Base-by-base conservation (phyloP, 2,113 vertebrate species). In the Cyanoderma ruficeps region DNA sequence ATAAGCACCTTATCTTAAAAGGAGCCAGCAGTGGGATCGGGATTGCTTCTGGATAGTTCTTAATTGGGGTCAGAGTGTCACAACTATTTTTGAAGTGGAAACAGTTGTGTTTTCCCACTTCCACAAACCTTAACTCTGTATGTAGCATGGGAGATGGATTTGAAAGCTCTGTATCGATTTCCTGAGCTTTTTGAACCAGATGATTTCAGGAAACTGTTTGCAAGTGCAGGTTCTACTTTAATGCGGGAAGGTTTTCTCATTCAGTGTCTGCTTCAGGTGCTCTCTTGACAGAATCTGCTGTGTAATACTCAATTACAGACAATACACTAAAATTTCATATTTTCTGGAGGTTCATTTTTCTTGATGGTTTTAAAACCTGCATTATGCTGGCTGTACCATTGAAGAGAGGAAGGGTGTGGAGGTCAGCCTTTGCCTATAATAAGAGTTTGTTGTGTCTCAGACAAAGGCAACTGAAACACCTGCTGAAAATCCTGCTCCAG, bases 401-500 rank as follows among this genome's bases (percentile, higher is more conserved):
- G 39, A 49, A 12, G 10, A 65, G 68, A 61, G 52, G 52, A 80
- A 67, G 39, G 35, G 13, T 31, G 35, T 83, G 25, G 50, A 57
- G 52, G 55, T 69, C 27, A 67, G 69, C 31, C 24, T 84, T 70
- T 64, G 23, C 25, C 39, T 82, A 3, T 68, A 95, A 28, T 37
- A 47, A 83, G 83, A 41, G 21, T 70, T 92, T 94, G 13, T 72
- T 94, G 18, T 96, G 25, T 96, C 85, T 92, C 64, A 96, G 95
- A 80, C 95, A 96, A 98, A 98, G 96, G 95, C 96, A 87, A 87
- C 97, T 93, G 98, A 98, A 93, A 96, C 91, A 79, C 89, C 98
- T 88, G 88, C 97, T 79, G 98, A 97, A 96, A 98, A 97, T 93
- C 96, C 97, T 74, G 96, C 97, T 97, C 96, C 98, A 18, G 97